Evolutionary conservation across 2,113 vertebrate genomes (phyloP).

Genomic region (Piliocolobus tephrosceles): DNA sequence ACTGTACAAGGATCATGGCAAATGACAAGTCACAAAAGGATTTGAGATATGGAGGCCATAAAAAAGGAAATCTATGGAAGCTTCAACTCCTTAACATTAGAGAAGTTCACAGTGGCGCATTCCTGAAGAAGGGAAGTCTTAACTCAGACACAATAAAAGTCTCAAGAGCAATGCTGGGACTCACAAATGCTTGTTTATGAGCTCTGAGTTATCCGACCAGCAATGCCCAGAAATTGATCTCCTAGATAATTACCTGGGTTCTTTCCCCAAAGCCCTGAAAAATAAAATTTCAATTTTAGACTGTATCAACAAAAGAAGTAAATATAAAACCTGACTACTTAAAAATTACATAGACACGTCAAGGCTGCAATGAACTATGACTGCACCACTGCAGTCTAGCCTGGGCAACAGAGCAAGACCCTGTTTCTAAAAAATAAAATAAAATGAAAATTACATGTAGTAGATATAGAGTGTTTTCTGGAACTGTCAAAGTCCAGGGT

Average conservation of each 20-base stretch:
- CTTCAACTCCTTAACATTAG: neutral
- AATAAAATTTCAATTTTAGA: slow-evolving; percentile 17
- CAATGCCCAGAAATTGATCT: neutral
- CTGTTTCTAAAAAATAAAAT: too few species aligned
- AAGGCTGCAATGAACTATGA: too few species aligned
- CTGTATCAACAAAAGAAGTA: neutral
- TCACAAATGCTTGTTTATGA: neutral
- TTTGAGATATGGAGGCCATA: neutral
- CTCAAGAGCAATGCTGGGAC: neutral
- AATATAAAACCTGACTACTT: neutral
- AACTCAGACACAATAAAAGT: neutral
- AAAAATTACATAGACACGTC: neutral
- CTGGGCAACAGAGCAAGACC: too few species aligned
- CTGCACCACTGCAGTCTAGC: too few species aligned
- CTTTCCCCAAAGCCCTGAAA: neutral
- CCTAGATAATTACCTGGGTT: neutral
- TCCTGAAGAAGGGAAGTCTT: neutral
- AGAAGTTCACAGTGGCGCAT: neutral
- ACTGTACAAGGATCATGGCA: neutral
- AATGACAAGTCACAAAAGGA: neutral
- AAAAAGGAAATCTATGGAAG: neutral
- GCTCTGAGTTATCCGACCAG: neutral
- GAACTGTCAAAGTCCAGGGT: neutral
- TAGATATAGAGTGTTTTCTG: too few species aligned
- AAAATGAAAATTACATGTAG: too few species aligned